Conservation (phyloP, 2,888 invertebrate genomes). For the Cantharis lateralis region DNA sequence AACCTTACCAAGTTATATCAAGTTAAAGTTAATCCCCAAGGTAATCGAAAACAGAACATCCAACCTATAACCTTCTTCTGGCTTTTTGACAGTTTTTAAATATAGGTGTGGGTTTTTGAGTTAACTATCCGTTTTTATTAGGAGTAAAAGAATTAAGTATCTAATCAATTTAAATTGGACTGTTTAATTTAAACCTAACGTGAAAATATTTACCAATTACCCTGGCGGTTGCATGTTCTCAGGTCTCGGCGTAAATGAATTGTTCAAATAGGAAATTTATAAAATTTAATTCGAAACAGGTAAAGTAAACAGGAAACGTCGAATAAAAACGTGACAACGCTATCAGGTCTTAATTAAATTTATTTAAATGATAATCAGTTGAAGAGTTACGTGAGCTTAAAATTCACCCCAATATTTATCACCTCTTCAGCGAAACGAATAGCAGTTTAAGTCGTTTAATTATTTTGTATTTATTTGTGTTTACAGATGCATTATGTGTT, state of each 20-base stretch:
- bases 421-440: neutral
- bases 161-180: neutral
- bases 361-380: neutral
- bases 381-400: neutral
- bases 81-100: neutral
- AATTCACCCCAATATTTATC: neutral
- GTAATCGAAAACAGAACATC: neutral
- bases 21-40: neutral
- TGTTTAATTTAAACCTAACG: neutral
- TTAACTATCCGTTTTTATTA: neutral
- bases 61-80: neutral
- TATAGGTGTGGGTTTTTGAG: neutral
- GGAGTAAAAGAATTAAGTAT: neutral
- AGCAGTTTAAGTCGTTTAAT: conserved; percentile 12
- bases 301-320: neutral
- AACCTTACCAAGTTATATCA: neutral
- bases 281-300: neutral
- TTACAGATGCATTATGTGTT: conserved; percentile 17
- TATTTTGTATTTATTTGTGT: conserved; percentile 18
- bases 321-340: neutral
- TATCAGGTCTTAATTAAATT: neutral
- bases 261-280: neutral
- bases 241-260: neutral
- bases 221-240: neutral
- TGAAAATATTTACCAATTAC: neutral